phyloP scores from a whole-genome alignment of 37 sponge, comb jelly and placozoan genomes.

The Cladorhizidae sp. region DNA sequence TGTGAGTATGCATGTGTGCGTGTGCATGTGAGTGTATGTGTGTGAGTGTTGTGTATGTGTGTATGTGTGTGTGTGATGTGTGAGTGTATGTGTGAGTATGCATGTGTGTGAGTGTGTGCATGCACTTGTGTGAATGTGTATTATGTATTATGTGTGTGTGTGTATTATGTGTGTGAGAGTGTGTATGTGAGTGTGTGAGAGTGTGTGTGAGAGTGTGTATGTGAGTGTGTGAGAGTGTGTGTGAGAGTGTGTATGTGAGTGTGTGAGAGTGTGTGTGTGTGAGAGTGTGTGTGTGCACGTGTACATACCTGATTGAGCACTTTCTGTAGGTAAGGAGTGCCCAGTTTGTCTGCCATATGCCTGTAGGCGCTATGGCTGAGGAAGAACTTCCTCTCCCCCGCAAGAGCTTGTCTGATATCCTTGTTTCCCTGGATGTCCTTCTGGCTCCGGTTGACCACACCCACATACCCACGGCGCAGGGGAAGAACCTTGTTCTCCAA shows the following conservation, averaged over 20 bases:
- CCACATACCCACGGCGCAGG: constrained; percentile 94
- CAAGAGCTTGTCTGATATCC: constrained; percentile 97
- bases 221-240: too few relatives aligned
- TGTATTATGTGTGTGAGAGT: too few relatives aligned
- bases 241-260: too few relatives aligned
- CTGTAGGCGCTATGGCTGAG: constrained; percentile 93
- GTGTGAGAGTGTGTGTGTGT: not conserved
- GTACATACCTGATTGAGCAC: constrained; percentile 85
- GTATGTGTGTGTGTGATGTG: too few relatives aligned
- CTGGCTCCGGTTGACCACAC: constrained; percentile 98
- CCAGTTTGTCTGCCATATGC: constrained; percentile 95
- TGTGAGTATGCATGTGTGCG: too few relatives aligned
- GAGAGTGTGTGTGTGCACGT: too few relatives aligned
- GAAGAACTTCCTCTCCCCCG: constrained; percentile 96
- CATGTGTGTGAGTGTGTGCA: not conserved
- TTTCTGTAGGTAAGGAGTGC: constrained; percentile 93
- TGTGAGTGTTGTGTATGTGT: too few relatives aligned
- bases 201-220: too few relatives aligned
- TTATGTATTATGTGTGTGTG: too few relatives aligned
- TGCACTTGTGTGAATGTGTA: not conserved
- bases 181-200: too few relatives aligned
- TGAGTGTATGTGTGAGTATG: too few relatives aligned
- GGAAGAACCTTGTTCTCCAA: constrained; percentile 93
- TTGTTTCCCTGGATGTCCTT: constrained; percentile 97
- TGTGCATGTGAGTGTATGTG: too few relatives aligned